phyloP scores from a whole-genome alignment of 2,888 invertebrate species.

The Andrena hattorfiana region DNA sequence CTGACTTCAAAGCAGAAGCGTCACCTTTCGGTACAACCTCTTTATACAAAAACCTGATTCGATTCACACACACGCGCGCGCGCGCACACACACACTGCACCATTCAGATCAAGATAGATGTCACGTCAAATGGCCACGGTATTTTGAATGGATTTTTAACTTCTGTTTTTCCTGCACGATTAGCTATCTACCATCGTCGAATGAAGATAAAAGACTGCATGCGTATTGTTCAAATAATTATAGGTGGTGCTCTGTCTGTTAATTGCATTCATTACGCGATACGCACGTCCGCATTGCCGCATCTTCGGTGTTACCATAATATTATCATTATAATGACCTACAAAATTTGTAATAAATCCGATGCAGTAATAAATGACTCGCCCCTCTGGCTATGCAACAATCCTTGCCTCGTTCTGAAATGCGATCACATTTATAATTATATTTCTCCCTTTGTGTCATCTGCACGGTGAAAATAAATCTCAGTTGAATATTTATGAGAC shows the following conservation, averaged over 20 bases:
- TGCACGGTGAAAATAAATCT: slow-evolving; percentile 25
- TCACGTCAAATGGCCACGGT: not conserved
- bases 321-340: slow-evolving; percentile 18
- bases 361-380: slow-evolving; percentile 15
- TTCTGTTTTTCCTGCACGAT: not conserved
- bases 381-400: slow-evolving; percentile 14
- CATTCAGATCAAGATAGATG: not conserved
- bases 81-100: not conserved
- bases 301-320: not conserved
- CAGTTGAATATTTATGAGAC: slow-evolving; percentile 34
- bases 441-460: slow-evolving; percentile 10
- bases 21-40: not conserved
- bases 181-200: not conserved
- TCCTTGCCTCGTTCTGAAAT: slow-evolving; percentile 1
- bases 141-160: not conserved
- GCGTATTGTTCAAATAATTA: not conserved
- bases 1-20: not conserved
- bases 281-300: not conserved
- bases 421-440: slow-evolving; percentile 38
- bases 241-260: not conserved
- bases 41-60: not conserved
- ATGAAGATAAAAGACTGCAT: not conserved
- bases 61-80: not conserved
- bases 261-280: not conserved
- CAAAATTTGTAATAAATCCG: slow-evolving; percentile 23